A percentile compares a stretch with the other conserved stretches of the same genome.
phyloP scores from a whole-genome alignment of 2,797 vertebrate genomes.

The Mormyrops attenuatus region DNA sequence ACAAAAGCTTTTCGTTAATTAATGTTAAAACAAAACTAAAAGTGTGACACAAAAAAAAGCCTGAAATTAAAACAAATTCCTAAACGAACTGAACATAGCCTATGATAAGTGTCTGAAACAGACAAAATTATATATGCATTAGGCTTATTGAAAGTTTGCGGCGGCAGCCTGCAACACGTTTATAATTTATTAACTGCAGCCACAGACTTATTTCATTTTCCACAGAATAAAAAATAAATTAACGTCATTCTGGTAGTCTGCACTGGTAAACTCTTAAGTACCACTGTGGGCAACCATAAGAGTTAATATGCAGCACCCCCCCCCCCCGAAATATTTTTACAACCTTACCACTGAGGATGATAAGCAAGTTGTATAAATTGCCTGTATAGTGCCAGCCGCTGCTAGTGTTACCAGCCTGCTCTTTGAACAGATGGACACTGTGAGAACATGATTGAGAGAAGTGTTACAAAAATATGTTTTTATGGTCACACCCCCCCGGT shows the following conservation, averaged over 20 bases:
- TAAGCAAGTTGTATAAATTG: background rate
- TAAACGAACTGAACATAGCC: background rate
- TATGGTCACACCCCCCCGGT: background rate
- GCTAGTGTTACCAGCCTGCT: too few relatives aligned
- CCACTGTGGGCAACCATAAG: too few relatives aligned
- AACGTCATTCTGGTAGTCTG: background rate
- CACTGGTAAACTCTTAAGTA: background rate
- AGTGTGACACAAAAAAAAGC: background rate
- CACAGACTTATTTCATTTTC: background rate
- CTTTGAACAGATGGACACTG: too few relatives aligned
- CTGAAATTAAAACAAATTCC: background rate
- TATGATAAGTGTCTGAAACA: background rate
- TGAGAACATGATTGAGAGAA: background rate
- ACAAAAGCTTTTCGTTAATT: background rate
- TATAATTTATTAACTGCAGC: background rate
- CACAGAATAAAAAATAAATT: background rate
- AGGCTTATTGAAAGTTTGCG: background rate
- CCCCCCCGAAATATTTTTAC: background rate
- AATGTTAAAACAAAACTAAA: background rate
- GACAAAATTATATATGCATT: background rate
- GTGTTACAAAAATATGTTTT: background rate
- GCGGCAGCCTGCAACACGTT: background rate
- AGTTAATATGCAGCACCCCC: background rate
- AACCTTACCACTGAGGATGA: too few relatives aligned
- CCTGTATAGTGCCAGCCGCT: background rate